Base-by-base conservation (phyloP, 2,113 vertebrate genomes). In the Chrysemys picta region DNA sequence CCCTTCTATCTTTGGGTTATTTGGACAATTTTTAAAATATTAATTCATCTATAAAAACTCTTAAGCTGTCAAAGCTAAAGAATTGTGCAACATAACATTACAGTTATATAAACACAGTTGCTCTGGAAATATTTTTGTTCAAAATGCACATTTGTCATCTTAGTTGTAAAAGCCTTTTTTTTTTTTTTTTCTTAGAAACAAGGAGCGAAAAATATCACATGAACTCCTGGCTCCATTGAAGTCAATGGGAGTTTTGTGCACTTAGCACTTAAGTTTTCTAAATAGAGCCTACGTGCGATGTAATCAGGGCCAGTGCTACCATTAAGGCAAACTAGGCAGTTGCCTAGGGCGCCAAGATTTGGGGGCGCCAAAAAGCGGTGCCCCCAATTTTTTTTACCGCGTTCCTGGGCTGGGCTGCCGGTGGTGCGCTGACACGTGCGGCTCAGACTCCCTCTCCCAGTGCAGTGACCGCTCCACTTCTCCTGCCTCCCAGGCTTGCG, bases 41-140 rank as follows among this genome's bases (percentile, higher is more conserved):
- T 89, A 89, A 89, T 84, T 93, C 88, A 45, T 54, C 29, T 84
- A 88, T 49, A 80, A 89, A 87, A 90, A 90, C 82, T 85, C 89
- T 80, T 13, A 17, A 91, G 69, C 90, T 95, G 95, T 92, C 94
- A 97, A 81, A 96, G 85, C 7, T 21, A 52, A 90, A 88, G 76
- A 52, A 79, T 75, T 76, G 50, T 88, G 80, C 75, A 38, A 93
- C 96, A 95, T 21, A 95, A n/a, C 93, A 94, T 91, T 84, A 45
- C 96, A 94, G 89, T 95, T 96, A 97, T 85, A 90, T 52, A 97
- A 96, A 95, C 94, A 96, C 83, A 87, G 85, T 2, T 57, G 81
- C 93, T 83, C 29, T 76, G 87, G 93, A 81, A 96, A 81, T 82
- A 57, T 72, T 45, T 80, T 47, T 57, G 42, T 47, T 16, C 0